phyloP scores from a whole-genome alignment of 2,113 vertebrate genomes.

The Strix aluco region DNA sequence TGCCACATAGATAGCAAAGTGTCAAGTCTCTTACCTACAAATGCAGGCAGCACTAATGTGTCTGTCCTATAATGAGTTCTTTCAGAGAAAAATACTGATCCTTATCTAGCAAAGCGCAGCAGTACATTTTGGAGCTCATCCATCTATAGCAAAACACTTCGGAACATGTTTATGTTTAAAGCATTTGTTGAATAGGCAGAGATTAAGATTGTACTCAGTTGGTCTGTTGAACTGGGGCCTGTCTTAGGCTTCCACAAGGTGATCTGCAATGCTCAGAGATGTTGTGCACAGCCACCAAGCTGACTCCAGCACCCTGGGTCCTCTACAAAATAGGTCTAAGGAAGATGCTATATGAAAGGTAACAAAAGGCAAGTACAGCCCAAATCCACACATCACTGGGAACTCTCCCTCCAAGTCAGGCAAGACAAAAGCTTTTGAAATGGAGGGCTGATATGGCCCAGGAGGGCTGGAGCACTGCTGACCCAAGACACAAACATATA shows the following conservation, averaged over 20 bases:
- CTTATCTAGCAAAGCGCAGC: not conserved
- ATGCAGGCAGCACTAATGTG: not conserved
- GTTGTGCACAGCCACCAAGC: not conserved
- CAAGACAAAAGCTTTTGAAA: not conserved
- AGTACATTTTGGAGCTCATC: conserved; percentile 21
- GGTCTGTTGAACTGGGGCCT: not conserved
- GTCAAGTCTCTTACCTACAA: not conserved
- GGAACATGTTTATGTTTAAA: not conserved
- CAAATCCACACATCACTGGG: not conserved
- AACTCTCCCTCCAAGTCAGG: not conserved
- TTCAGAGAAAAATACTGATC: not conserved
- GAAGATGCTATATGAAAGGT: not conserved
- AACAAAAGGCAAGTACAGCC: not conserved
- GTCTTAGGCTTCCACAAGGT: not conserved
- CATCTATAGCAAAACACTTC: not conserved
- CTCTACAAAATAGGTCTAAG: not conserved
- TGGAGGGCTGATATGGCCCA: not conserved
- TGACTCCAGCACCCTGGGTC: fast-evolving
- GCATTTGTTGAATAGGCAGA: not conserved
- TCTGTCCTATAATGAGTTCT: not conserved
- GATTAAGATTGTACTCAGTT: not conserved
- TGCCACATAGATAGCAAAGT: not conserved
- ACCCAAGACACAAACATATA: not conserved
- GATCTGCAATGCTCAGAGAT: not conserved
- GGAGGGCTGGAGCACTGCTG: not conserved